Percentiles rank a stretch among this genome's conserved stretches.
Conservation (phyloP, 1,140 invertebrate species). For the Phocides pigmalion region DNA sequence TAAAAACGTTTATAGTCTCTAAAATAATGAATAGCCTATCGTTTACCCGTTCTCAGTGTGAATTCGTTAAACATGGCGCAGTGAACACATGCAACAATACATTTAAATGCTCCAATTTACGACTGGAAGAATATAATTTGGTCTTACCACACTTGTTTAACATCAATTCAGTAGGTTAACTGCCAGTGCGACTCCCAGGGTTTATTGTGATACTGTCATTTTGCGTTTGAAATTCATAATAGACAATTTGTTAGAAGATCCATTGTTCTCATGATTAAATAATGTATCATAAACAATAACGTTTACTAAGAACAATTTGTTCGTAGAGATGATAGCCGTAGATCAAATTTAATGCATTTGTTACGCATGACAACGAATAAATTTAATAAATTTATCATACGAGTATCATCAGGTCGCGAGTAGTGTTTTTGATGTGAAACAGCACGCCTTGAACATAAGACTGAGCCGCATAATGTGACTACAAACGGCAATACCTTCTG, state of each 20-base stretch:
- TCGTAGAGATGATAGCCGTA: not conserved
- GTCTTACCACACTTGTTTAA: conserved; percentile 20
- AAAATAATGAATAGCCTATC: not conserved
- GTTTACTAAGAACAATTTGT: conserved; percentile 6
- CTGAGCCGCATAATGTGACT: too few species aligned
- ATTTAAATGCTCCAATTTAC: conserved; percentile 15
- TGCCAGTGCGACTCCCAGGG: conserved; percentile 17
- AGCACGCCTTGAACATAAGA: too few species aligned
- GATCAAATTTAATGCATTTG: not conserved
- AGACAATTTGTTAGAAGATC: not conserved
- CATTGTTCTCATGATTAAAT: conserved; percentile 9
- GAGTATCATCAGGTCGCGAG: too few species aligned
- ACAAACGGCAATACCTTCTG: too few species aligned
- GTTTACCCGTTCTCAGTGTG: not conserved
- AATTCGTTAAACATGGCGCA: not conserved
- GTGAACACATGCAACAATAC: conserved; percentile 1
- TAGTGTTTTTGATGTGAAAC: too few species aligned
- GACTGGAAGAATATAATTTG: not conserved
- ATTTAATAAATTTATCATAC: not conserved
- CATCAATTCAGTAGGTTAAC: conserved; percentile 8
- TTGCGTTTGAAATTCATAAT: conserved; percentile 12
- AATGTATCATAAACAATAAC: conserved; percentile 12
- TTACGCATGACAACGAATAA: conserved; percentile 6
- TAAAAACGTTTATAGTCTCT: too few species aligned
- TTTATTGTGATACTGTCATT: conserved; percentile 10